Evolutionary conservation across 2,888 invertebrate species (phyloP).

Genomic region (Metellina segmentata): DNA sequence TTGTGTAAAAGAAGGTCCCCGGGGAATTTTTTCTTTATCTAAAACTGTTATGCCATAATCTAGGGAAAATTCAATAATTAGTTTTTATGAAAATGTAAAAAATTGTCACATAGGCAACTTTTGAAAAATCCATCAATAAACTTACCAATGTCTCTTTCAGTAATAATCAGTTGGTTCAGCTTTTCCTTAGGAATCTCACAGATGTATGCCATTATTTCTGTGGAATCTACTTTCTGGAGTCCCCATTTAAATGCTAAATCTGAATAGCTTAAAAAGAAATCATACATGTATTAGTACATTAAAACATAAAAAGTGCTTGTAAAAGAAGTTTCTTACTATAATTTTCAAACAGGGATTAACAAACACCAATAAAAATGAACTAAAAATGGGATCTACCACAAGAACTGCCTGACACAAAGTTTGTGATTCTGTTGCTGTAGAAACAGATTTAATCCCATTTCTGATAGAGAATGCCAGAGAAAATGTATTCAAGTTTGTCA

Average conservation of each 20-base stretch:
- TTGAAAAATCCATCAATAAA: not conserved
- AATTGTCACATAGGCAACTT: not conserved
- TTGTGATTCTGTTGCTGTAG: no score
- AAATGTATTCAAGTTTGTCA: no score
- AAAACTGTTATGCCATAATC: constrained; percentile 92
- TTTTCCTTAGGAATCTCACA: constrained; percentile 92
- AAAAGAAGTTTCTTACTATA: not conserved
- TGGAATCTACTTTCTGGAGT: constrained; percentile 87
- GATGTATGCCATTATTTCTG: constrained; percentile 89
- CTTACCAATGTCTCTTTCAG: constrained; percentile 80
- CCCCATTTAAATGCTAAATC: constrained; percentile 89
- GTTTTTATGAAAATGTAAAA: not conserved
- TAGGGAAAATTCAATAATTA: constrained; percentile 79
- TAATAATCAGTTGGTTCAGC: constrained; percentile 85
- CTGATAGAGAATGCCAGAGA: no score
- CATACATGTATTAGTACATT: not conserved
- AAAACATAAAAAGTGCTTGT: no score
- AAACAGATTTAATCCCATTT: no score
- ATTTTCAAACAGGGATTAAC: not conserved
- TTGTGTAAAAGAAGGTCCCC: constrained; percentile 93
- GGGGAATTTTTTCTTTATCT: constrained; percentile 90
- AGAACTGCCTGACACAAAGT: no score
- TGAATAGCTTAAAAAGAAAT: constrained; percentile 79
- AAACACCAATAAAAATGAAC: not conserved
- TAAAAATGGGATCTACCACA: no score